phyloP scores from a whole-genome alignment of 2,113 vertebrate genomes.

The Ascaphus truei region DNA sequence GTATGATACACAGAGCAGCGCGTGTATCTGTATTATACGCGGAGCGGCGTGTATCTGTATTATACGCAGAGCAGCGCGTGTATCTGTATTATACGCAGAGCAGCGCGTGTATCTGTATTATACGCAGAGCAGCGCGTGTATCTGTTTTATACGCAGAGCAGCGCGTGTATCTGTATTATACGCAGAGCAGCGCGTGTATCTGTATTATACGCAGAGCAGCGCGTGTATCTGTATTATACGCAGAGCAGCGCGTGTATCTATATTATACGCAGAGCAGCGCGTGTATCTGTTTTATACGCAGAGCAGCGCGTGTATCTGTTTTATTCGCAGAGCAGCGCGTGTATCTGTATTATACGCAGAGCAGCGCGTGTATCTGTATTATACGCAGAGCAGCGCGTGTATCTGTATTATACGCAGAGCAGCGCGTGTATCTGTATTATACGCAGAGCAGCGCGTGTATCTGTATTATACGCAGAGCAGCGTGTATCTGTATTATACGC shows the following conservation, averaged over 20 bases:
- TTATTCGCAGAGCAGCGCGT: not conserved
- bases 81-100: not conserved
- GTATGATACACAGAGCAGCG: not conserved
- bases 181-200: not conserved
- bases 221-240: not conserved
- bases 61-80: not conserved
- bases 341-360: not conserved
- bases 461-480: not conserved
- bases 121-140: not conserved
- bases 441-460: not conserved
- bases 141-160: not conserved
- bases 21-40: not conserved
- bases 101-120: not conserved
- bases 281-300: not conserved
- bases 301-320: not conserved
- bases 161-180: not conserved
- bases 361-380: not conserved
- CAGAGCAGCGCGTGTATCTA: not conserved
- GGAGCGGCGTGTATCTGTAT: not conserved
- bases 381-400: not conserved
- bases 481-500: not conserved
- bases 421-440: not conserved
- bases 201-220: not conserved
- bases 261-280: not conserved
- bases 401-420: not conserved